Evolutionary conservation across 2,888 invertebrate species (phyloP).

Genomic region (Drosophila aldrichi): DNA sequence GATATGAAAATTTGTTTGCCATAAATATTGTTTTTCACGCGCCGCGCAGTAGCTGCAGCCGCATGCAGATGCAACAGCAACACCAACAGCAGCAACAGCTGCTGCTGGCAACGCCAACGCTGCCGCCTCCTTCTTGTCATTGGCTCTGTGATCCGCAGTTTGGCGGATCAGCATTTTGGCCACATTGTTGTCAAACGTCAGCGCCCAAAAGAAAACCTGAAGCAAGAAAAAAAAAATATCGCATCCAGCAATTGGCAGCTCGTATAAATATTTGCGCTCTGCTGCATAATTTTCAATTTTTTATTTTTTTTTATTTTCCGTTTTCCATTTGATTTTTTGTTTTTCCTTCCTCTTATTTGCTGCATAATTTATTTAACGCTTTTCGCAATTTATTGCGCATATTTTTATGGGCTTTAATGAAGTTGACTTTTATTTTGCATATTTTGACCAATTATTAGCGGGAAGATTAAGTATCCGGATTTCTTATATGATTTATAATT

Average conservation of each 20-base stretch:
- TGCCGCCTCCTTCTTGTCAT: conserved; percentile 15
- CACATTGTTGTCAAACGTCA: conserved; percentile 34
- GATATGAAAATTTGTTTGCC: conserved; percentile 80
- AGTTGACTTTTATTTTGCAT: conserved; percentile 29
- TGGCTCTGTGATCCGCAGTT: not conserved
- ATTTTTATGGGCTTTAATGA: conserved; percentile 22
- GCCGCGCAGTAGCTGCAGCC: conserved; percentile 59
- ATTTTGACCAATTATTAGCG: conserved; percentile 15
- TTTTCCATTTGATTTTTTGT: conserved; percentile 1
- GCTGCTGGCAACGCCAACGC: conserved; percentile 24
- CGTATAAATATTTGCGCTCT: conserved; percentile 26
- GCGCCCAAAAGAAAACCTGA: conserved; percentile 14
- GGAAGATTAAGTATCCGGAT: conserved; percentile 7
- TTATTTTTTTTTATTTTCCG: not conserved
- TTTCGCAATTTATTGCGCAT: conserved; percentile 31
- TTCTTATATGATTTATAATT: conserved; percentile 5
- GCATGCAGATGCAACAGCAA: conserved; percentile 29
- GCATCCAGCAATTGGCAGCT: conserved; percentile 20
- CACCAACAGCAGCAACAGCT: conserved; percentile 5
- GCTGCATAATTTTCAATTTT: conserved; percentile 26
- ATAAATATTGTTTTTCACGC: conserved; percentile 78
- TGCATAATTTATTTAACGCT: conserved; percentile 17
- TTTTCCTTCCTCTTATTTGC: not conserved
- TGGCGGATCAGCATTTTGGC: conserved; percentile 29
- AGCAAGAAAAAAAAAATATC: not conserved